Evolutionary conservation across 1,140 invertebrate species (phyloP).

Genomic region (Eumaeus atala): DNA sequence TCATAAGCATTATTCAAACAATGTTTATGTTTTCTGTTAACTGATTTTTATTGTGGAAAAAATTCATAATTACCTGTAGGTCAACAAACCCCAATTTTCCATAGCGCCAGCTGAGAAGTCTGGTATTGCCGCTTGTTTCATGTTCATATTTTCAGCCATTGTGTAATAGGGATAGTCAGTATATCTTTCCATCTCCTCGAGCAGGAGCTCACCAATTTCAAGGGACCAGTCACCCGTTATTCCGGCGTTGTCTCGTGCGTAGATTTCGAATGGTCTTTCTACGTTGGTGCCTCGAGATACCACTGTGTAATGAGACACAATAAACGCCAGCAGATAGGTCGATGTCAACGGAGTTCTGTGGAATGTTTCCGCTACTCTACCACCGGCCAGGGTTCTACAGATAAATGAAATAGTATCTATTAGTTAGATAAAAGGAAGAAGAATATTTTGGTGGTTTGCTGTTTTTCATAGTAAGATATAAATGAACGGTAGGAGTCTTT

Average conservation of each 20-base stretch:
- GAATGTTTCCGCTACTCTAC: slow-evolving; percentile 48
- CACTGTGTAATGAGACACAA: slow-evolving; percentile 83
- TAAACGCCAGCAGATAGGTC: slow-evolving; percentile 90
- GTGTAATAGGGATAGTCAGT: slow-evolving; percentile 70
- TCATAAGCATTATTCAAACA: too few species aligned
- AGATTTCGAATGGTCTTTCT: slow-evolving; percentile 77
- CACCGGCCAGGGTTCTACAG: slow-evolving; percentile 23
- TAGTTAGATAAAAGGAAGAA: not conserved
- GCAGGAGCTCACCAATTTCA: slow-evolving; percentile 65
- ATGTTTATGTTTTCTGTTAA: too few species aligned
- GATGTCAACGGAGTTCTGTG: slow-evolving; percentile 83
- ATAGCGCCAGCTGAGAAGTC: slow-evolving; percentile 82
- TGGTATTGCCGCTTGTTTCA: slow-evolving; percentile 82
- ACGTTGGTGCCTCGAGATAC: slow-evolving; percentile 32
- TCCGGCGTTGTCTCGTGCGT: slow-evolving; percentile 80
- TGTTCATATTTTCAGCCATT: slow-evolving; percentile 64
- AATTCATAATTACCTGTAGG: slow-evolving; percentile 73
- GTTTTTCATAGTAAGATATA: too few species aligned
- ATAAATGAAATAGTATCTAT: slow-evolving; percentile 8
- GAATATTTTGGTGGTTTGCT: not conserved
- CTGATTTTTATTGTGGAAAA: too few species aligned
- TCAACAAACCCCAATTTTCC: slow-evolving; percentile 80
- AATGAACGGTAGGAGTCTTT: too few species aligned
- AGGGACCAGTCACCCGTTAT: slow-evolving; percentile 77
- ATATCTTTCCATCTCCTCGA: slow-evolving; percentile 66